These are phyloP conservation scores for Lamellibrachia luymesi DNA, from an alignment of 1,140 invertebrate genomes.

Conservation along the genomic window DNA sequence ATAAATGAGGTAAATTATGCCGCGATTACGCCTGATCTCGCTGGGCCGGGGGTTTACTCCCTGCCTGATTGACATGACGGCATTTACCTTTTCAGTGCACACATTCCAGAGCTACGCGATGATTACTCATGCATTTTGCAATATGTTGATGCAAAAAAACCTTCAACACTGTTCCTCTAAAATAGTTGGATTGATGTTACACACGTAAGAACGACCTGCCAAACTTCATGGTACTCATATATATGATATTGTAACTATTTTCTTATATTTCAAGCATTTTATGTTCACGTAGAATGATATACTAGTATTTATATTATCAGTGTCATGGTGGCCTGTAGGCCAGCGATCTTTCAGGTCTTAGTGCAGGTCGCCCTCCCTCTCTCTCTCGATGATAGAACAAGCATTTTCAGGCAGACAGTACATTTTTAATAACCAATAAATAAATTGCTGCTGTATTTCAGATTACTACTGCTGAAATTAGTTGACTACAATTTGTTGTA, in stretches of 20 bases:
- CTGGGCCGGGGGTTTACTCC: background rate
- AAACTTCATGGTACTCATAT: background rate
- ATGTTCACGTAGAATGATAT: too few species aligned
- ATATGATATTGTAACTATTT: too few species aligned
- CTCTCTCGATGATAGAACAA: background rate
- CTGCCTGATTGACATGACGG: background rate
- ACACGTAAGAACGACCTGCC: background rate
- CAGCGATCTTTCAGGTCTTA: too few species aligned
- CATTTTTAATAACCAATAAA: background rate
- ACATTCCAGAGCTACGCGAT: slow-evolving; percentile 9
- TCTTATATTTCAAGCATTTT: too few species aligned
- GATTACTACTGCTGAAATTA: background rate
- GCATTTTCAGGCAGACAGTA: background rate
- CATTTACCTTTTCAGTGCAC: background rate
- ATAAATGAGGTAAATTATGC: slow-evolving; percentile 72
- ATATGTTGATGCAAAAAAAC: background rate
- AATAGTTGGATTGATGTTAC: background rate
- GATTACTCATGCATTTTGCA: slow-evolving; percentile 21
- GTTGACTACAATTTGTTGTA: slow-evolving; percentile 14
- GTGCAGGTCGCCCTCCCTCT: too few species aligned
- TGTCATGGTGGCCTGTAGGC: too few species aligned
- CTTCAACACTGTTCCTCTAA: background rate
- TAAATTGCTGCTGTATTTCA: background rate
- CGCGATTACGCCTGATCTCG: slow-evolving; percentile 17
- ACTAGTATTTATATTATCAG: too few species aligned